Percentiles rank a stretch among this genome's conserved stretches.
Conservation (phyloP, 2,797 vertebrate genomes). For the Hafferia zeledoni region DNA sequence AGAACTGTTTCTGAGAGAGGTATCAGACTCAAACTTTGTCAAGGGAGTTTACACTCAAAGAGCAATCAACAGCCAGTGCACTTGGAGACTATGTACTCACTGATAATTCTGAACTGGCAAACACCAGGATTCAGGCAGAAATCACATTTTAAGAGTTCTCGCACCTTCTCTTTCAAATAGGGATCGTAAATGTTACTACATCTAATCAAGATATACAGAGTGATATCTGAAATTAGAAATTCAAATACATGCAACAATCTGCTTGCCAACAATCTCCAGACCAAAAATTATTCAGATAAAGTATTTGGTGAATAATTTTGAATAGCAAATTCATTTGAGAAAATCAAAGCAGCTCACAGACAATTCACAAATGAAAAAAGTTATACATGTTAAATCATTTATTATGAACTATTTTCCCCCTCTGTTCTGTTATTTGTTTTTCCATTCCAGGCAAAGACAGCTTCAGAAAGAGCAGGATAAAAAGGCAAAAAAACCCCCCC, state of each 20-base stretch:
- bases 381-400: conserved; percentile 43
- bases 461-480: neutral
- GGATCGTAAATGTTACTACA: conserved; percentile 3
- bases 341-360: conserved; percentile 46
- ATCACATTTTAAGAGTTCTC: conserved; percentile 15
- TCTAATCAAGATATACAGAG: conserved; percentile 44
- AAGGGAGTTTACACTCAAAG: neutral
- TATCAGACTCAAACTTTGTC: neutral
- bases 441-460: neutral
- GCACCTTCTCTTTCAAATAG: neutral
- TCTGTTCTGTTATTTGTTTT: conserved; percentile 28
- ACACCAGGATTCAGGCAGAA: neutral
- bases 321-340: conserved; percentile 52
- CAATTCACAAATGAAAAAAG: conserved; percentile 51
- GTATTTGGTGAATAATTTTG: conserved; percentile 67
- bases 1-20: neutral
- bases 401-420: conserved; percentile 21
- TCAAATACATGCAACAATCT: conserved; percentile 58
- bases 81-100: neutral
- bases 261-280: conserved; percentile 57
- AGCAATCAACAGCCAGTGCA: neutral
- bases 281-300: conserved; percentile 64
- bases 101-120: neutral
- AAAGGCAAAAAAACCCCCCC: neutral
- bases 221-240: conserved; percentile 50